Conservation (phyloP, 2,888 invertebrate species). For the Crematogaster levior region DNA sequence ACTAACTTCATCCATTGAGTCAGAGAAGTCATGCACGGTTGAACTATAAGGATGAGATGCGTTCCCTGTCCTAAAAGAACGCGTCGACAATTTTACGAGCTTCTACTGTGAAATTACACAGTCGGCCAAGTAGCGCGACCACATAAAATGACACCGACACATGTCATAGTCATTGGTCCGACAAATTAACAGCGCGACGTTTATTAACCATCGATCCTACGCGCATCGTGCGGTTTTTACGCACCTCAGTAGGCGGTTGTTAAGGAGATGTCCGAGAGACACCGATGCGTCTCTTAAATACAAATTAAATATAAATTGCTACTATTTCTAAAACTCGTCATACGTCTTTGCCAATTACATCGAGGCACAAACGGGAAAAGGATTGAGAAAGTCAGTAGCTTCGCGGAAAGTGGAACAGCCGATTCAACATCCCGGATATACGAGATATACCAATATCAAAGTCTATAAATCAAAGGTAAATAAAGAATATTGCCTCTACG, state of each 20-base stretch:
- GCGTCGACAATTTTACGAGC: too few species aligned
- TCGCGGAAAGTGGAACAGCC: constrained; percentile 29
- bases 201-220: constrained; percentile 67
- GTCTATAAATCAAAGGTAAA: not conserved
- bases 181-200: constrained; percentile 69
- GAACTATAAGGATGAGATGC: too few species aligned
- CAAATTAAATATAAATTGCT: too few species aligned
- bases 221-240: not conserved
- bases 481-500: not conserved
- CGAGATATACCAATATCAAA: not conserved
- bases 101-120: too few species aligned
- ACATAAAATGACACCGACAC: too few species aligned
- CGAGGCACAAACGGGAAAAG: not conserved
- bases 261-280: not conserved
- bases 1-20: too few species aligned
- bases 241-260: not conserved
- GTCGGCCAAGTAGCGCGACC: too few species aligned
- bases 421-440: constrained; percentile 10
- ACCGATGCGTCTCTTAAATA: not conserved
- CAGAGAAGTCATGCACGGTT: too few species aligned
- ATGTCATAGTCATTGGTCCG: constrained; percentile 65
- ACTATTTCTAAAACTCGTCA: not conserved
- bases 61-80: too few species aligned
- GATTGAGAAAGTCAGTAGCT: not conserved
- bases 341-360: not conserved